Evolutionary conservation across 1,140 invertebrate genomes (phyloP).

Genomic region (Leptopilina boulardi): DNA sequence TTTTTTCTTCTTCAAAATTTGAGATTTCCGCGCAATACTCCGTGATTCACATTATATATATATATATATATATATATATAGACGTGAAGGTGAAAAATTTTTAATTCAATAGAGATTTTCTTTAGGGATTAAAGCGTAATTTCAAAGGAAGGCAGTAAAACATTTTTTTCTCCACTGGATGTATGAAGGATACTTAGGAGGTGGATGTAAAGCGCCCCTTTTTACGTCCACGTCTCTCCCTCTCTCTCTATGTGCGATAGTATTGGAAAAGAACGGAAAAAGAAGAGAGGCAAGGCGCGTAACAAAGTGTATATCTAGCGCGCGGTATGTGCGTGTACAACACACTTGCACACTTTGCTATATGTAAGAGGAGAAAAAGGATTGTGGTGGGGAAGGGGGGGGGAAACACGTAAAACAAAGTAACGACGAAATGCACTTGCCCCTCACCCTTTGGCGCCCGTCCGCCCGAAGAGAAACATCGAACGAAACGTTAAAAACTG

Average conservation of each 20-base stretch:
- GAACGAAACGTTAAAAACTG: conserved; percentile 74
- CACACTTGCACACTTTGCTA: conserved; percentile 34
- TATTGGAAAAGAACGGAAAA: conserved; percentile 41
- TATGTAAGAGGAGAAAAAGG: not conserved
- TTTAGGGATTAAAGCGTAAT: not conserved
- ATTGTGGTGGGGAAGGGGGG: conserved; percentile 49
- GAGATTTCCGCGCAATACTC: no score
- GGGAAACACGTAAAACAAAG: conserved; percentile 73
- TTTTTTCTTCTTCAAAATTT: no score
- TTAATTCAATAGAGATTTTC: not conserved
- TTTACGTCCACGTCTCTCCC: not conserved
- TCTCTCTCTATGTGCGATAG: no score
- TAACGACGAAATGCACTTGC: conserved; percentile 75
- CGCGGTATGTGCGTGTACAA: conserved; percentile 34
- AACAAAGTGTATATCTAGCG: conserved; percentile 50
- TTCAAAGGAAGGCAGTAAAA: not conserved
- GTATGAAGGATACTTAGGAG: conserved; percentile 5
- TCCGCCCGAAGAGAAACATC: conserved; percentile 70
- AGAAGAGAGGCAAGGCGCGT: conserved; percentile 54
- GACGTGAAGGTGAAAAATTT: no score
- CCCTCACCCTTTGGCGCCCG: conserved; percentile 48
- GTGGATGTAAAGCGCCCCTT: conserved; percentile 2
- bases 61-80: no score
- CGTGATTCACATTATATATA: no score
- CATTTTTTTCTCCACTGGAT: not conserved